Conservation (phyloP, 2,888 invertebrate genomes). For the Ypsolopha scabrella region DNA sequence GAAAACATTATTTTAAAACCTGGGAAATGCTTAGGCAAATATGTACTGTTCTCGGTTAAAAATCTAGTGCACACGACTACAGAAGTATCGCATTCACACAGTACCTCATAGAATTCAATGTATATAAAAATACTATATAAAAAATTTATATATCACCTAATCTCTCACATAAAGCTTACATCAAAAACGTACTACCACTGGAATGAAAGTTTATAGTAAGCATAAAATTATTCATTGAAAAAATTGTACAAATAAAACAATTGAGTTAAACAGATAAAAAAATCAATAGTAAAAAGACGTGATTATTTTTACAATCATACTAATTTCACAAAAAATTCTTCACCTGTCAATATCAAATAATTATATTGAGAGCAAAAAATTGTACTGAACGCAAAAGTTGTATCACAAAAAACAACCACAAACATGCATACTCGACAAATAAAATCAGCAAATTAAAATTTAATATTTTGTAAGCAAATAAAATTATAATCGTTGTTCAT, state of each 20-base stretch:
- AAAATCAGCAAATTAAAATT: conserved; percentile 50
- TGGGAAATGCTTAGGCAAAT: not conserved
- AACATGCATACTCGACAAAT: conserved; percentile 15
- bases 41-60: conserved; percentile 18
- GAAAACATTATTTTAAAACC: not conserved
- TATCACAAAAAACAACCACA: conserved; percentile 21
- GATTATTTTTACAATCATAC: conserved; percentile 8
- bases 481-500: conserved; percentile 45
- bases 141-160: conserved; percentile 29
- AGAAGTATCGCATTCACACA: conserved; percentile 40
- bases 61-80: conserved; percentile 29
- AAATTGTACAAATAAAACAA: conserved; percentile 1
- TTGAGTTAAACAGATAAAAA: not conserved
- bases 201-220: conserved; percentile 56
- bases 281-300: not conserved
- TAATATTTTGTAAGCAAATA: conserved; percentile 36
- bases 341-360: conserved; percentile 1
- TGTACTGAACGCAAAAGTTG: conserved; percentile 18
- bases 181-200: conserved; percentile 51
- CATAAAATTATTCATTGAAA: conserved; percentile 32
- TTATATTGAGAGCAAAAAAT: conserved; percentile 11
- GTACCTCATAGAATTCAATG: conserved; percentile 41
- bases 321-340: conserved; percentile 14
- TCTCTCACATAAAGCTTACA: conserved; percentile 44
- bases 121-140: conserved; percentile 51